These are phyloP conservation scores for Tichodroma muraria DNA, from an alignment of 2,113 vertebrate genomes.

Conservation along the genomic window DNA sequence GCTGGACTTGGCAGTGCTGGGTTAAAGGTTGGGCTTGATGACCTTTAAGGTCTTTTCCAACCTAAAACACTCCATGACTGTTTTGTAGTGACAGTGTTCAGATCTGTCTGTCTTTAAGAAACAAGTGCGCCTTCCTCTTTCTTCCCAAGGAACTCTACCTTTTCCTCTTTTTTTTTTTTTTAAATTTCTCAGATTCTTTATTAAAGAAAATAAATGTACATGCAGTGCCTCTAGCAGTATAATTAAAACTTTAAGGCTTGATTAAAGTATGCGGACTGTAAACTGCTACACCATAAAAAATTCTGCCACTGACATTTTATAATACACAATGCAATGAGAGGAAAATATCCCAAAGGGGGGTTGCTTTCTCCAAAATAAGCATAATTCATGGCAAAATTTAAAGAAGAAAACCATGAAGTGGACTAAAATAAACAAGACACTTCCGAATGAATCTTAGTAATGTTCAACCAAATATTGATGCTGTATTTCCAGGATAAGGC, in stretches of 20 bases:
- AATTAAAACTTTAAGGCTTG: slow-evolving; percentile 73
- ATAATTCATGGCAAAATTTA: slow-evolving; percentile 21
- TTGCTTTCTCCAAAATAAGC: slow-evolving; percentile 14
- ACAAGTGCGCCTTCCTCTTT: not conserved
- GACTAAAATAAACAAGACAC: slow-evolving; percentile 15
- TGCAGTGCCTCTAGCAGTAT: slow-evolving; percentile 65
- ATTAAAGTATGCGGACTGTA: slow-evolving; percentile 70
- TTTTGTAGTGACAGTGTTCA: not conserved
- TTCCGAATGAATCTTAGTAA: not conserved
- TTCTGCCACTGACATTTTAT: slow-evolving; percentile 34
- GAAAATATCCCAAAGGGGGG: slow-evolving; percentile 1
- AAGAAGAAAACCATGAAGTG: not conserved
- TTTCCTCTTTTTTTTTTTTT: not conserved
- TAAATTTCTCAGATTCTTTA: slow-evolving; percentile 43
- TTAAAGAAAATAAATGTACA: slow-evolving; percentile 75
- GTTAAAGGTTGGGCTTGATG: not conserved
- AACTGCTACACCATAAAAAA: slow-evolving; percentile 26
- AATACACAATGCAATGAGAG: slow-evolving; percentile 12
- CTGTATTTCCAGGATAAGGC: not conserved
- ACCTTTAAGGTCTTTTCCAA: not conserved
- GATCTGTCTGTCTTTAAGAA: not conserved
- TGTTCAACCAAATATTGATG: not conserved
- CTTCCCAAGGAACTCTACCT: not conserved
- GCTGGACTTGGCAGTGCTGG: not conserved
- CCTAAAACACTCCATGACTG: not conserved